phyloP scores from a whole-genome alignment of 2,888 invertebrate genomes.

The Cetonia aurata region DNA sequence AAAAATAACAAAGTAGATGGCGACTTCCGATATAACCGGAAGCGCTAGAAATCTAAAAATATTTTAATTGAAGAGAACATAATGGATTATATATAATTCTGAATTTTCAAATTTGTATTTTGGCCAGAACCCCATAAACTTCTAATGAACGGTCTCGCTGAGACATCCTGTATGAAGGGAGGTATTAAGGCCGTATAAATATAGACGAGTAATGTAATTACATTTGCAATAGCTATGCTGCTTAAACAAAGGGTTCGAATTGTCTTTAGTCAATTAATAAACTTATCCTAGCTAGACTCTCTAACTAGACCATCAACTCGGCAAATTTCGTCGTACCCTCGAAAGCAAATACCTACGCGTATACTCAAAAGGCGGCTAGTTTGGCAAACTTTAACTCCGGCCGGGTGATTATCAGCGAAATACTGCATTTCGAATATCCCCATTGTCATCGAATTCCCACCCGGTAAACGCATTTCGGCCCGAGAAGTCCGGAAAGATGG shows the following conservation, averaged over 20 bases:
- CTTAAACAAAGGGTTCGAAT: neutral
- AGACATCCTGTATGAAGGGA: no score
- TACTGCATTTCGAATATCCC: constrained; percentile 30
- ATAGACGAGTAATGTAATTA: no score
- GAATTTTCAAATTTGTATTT: no score
- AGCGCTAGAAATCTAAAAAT: no score
- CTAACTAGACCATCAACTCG: neutral
- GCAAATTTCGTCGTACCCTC: constrained; percentile 14
- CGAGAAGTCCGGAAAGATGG: constrained; percentile 23
- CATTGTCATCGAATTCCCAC: constrained; percentile 28
- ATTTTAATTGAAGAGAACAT: no score
- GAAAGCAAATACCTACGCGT: neutral
- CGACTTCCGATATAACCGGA: no score
- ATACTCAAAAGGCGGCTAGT: constrained; percentile 5
- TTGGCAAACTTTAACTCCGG: constrained; percentile 15
- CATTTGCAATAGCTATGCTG: no score
- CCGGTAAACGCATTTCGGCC: constrained; percentile 17
- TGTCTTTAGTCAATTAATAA: constrained; percentile 15
- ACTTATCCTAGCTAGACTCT: neutral
- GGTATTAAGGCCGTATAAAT: no score
- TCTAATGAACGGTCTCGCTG: no score
- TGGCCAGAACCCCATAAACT: no score
- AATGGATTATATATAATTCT: no score
- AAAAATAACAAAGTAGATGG: no score
- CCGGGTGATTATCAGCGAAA: constrained; percentile 4